Evolutionary conservation across 2,888 invertebrate genomes (phyloP), one percentile per base, ranked within the genome.

Genomic region (Bellardia bayeri): DNA sequence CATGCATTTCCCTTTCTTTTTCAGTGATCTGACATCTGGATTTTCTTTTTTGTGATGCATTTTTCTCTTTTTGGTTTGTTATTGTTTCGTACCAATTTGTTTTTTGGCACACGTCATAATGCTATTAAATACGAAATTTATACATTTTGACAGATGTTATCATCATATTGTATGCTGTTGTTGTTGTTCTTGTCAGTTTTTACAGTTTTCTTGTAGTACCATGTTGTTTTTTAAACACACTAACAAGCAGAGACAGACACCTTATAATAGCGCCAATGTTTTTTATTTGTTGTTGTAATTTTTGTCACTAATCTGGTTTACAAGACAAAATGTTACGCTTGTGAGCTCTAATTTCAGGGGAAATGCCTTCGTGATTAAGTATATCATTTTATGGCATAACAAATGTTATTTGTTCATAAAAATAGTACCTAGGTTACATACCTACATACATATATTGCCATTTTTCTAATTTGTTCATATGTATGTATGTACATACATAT

Each of bases 41-140:
- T 51, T 71, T 61, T 63, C 13, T 51, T 40, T 51, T 64, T 63
- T 63, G 3, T 74, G 2, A 56, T 72, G 14, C 54, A 16, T 13
- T 37, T 5, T 45, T 11, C 9, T 7, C 42, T 42, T 61, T 74
- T 3, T 61, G 42, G 16, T 16, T 72, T 56, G 33, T 23, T 30
- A 9, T 54, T 71, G 14, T 71, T 71, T 30, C n/a, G n/a, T n/a
- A n/a, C 56, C 64, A 3, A 16, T 45, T 45, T 45, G 9, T 45
- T 58, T 9, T 63, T 82, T 76, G 82, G 75, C 82, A 82, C 82
- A 76, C 61, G 75, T 69, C 69, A 76, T 76, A 76, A 76, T 75
- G 74, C 74, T 66, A 74, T 58, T 74, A 54, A 79, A 45, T 6
- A 75, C 4, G 51, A 71, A 58, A 71, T 74, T 74, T 74, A 45